A percentile compares a stretch with the other conserved stretches of the same genome.
phyloP scores from a whole-genome alignment of 2,797 vertebrate species.

The Danio tinwini region DNA sequence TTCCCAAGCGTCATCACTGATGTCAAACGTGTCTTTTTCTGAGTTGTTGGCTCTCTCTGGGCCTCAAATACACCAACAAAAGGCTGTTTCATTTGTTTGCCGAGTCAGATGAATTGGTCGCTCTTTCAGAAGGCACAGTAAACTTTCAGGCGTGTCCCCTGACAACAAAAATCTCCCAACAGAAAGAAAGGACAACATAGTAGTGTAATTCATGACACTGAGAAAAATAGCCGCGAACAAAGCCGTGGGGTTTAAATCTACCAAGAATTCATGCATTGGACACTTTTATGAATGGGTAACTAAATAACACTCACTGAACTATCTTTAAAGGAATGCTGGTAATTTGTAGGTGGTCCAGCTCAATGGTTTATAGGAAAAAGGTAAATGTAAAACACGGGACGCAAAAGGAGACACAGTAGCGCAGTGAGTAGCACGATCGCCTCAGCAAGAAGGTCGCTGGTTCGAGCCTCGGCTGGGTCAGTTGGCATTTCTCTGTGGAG shows the following conservation, averaged over 20 bases:
- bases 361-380: too few relatives aligned
- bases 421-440: too few relatives aligned
- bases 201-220: slow-evolving; percentile 29
- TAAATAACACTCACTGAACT: background rate
- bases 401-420: too few relatives aligned
- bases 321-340: too few relatives aligned
- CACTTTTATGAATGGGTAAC: background rate
- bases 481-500: too few relatives aligned
- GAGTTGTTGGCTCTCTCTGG: slow-evolving; percentile 33
- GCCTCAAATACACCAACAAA: slow-evolving; percentile 21
- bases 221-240: background rate
- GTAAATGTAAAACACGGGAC: too few relatives aligned
- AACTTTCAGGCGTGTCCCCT: slow-evolving; percentile 58
- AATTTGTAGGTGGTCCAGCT: too few relatives aligned
- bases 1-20: slow-evolving; percentile 56
- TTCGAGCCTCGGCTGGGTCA: too few relatives aligned
- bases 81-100: slow-evolving; percentile 51
- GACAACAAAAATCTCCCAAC: slow-evolving; percentile 57
- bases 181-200: slow-evolving; percentile 46
- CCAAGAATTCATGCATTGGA: background rate
- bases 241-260: background rate
- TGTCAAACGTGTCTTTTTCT: slow-evolving; percentile 41
- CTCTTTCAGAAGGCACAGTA: slow-evolving; percentile 43
- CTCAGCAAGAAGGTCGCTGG: too few relatives aligned
- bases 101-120: slow-evolving; percentile 8